Base-by-base conservation (phyloP, 1,140 invertebrate species). In the Melanaphis sacchari region DNA sequence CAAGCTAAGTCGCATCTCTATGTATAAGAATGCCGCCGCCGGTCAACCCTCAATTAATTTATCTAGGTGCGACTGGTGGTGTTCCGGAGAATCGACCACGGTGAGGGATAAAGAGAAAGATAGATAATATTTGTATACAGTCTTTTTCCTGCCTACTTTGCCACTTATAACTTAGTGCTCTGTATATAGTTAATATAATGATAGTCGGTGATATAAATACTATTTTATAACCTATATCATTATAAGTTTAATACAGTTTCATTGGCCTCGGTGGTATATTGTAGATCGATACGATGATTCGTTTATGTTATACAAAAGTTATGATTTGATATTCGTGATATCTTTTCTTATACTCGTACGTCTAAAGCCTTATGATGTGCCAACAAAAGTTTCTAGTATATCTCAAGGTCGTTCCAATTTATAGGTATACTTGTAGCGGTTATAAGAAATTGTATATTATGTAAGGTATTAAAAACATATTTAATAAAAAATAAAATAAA, bases 11-110 rank as follows among this genome's bases (percentile, higher is more conserved):
- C 59, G 59, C 3, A 76, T 76, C 59, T 76, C 59, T 76, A 18
- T n/a, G 59, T 24, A 46, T 36, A 91, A 92, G 66, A 92, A 82
- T 82, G 0, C n/a, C 91, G 49, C 43, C 36, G 46, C n/a, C 91
- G 91, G 91, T 54, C 81, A 93, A 85, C 4, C 36, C n/a, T 93
- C 46, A 54, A 93, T 93, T 93, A 93, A 93, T 93, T 84, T 52
- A 84, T 93, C 11, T 38, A 52, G 66, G 89, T 31, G 36, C 0
- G 22, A 31, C 24, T n/a, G 41, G 26, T n/a, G 15, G 26, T 4
- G 40, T 26, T 15, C 2, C 2, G 24, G 40, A 31, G 21, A 6
- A 40, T 41, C 40, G 82, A 22, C 21, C 24, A 54, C 0, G 26
- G 52, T 6, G 21, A 41, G 6, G 31, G 38, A 59, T 8, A 26